Conservation (phyloP, 2,888 invertebrate genomes). For the Formica aserva region DNA sequence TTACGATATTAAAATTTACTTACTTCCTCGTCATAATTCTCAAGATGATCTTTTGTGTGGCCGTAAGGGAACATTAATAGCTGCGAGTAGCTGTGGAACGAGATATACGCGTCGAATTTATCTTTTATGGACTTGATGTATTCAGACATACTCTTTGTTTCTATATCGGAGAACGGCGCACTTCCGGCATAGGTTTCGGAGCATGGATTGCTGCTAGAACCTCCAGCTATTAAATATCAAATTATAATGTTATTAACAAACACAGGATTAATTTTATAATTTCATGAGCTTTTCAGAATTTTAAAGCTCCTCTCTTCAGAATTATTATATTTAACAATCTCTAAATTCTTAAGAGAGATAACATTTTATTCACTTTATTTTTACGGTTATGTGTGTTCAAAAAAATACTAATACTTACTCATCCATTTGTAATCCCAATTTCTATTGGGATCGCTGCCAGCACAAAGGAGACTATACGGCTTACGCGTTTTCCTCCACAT, state of each 20-base stretch:
- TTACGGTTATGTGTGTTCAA: neutral
- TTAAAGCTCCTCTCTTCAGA: neutral
- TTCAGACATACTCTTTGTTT: conserved; percentile 87
- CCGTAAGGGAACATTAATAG: conserved; percentile 91
- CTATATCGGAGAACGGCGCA: conserved; percentile 90
- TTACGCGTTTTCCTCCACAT: conserved; percentile 90
- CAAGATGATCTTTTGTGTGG: conserved; percentile 87
- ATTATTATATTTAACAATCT: neutral
- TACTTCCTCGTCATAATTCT: conserved; percentile 87
- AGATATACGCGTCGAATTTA: conserved; percentile 88
- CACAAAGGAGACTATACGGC: conserved; percentile 85
- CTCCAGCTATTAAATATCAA: conserved; percentile 84
- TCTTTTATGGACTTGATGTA: conserved; percentile 87
- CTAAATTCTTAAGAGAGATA: neutral
- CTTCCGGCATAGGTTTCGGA: conserved; percentile 90
- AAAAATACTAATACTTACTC: conserved; percentile 82
- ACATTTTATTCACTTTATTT: neutral
- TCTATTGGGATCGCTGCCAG: conserved; percentile 92
- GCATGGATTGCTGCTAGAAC: conserved; percentile 88
- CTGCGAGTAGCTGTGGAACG: conserved; percentile 92
- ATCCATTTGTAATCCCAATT: conserved; percentile 92
- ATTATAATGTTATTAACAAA: neutral
- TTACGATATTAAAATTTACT: neutral
- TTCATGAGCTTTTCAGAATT: neutral
- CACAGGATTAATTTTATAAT: neutral